These are phyloP conservation scores for Brenthis daphne DNA, from an alignment of 2,888 invertebrate species.

Conservation along the genomic window DNA sequence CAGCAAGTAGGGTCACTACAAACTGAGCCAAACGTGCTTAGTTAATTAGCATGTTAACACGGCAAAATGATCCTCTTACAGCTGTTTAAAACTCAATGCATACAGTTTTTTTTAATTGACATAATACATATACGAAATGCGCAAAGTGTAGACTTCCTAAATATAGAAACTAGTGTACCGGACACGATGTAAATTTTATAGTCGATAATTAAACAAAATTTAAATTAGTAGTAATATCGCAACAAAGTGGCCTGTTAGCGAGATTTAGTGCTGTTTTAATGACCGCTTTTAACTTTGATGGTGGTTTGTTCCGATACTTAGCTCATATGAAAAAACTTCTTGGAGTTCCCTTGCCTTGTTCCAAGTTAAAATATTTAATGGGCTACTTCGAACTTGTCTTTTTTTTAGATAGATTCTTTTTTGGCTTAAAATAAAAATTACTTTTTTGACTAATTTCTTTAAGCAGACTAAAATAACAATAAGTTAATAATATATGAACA, in stretches of 20 bases:
- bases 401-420: conserved; percentile 3
- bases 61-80: too few relatives aligned
- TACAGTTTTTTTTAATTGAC: too few relatives aligned
- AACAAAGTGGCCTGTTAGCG: conserved; percentile 50
- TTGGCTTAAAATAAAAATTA: neutral
- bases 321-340: conserved; percentile 41
- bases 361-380: conserved; percentile 33
- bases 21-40: too few relatives aligned
- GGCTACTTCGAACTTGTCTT: conserved; percentile 15
- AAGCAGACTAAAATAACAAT: neutral
- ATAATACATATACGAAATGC: neutral
- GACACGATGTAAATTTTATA: conserved; percentile 34
- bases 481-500: neutral
- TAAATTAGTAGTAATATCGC: conserved; percentile 45
- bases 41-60: too few relatives aligned
- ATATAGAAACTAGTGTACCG: conserved; percentile 16
- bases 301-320: conserved; percentile 54
- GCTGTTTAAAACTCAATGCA: too few relatives aligned
- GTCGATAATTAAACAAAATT: conserved; percentile 40
- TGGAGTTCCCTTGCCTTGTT: conserved; percentile 21
- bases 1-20: too few relatives aligned
- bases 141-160: neutral
- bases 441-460: neutral
- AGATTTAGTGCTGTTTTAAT: conserved; percentile 59
- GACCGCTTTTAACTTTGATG: conserved; percentile 56